These are phyloP conservation scores for Synodontis membranacea DNA, from an alignment of 2,113 vertebrate genomes.

Conservation along the genomic window DNA sequence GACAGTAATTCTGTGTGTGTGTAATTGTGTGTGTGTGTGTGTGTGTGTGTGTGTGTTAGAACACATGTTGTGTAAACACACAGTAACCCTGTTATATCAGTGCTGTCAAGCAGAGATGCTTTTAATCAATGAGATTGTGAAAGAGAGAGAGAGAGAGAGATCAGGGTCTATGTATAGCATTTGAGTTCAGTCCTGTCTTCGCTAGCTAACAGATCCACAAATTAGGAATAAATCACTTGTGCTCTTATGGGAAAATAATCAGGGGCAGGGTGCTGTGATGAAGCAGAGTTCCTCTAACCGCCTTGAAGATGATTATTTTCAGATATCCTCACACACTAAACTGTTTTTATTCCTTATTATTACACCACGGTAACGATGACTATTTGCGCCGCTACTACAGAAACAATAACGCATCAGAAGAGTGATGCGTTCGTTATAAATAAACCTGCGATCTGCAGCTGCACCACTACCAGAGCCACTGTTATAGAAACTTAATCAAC, in stretches of 20 bases:
- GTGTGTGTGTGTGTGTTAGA: slow-evolving; percentile 31
- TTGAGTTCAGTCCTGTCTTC: neutral
- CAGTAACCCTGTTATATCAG: neutral
- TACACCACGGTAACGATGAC: neutral
- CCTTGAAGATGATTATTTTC: neutral
- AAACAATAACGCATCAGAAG: neutral
- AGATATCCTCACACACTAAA: neutral
- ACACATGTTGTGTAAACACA: neutral
- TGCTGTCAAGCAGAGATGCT: neutral
- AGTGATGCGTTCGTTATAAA: neutral
- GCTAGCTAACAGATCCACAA: neutral
- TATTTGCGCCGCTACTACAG: neutral
- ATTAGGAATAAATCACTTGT: neutral
- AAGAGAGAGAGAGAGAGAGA: neutral
- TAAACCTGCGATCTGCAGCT: neutral
- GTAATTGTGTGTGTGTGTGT: neutral
- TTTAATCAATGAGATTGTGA: neutral
- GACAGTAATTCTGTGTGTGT: neutral
- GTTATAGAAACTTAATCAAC: neutral
- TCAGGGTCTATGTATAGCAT: neutral
- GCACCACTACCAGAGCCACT: neutral
- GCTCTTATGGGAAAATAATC: neutral
- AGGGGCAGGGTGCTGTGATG: neutral
- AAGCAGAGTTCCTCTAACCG: no score
- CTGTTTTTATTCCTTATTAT: no score